Evolutionary conservation across 2,797 vertebrate genomes (phyloP), one percentile per base, ranked within the genome.

Genomic region (Xiphophorus birchmanni): DNA sequence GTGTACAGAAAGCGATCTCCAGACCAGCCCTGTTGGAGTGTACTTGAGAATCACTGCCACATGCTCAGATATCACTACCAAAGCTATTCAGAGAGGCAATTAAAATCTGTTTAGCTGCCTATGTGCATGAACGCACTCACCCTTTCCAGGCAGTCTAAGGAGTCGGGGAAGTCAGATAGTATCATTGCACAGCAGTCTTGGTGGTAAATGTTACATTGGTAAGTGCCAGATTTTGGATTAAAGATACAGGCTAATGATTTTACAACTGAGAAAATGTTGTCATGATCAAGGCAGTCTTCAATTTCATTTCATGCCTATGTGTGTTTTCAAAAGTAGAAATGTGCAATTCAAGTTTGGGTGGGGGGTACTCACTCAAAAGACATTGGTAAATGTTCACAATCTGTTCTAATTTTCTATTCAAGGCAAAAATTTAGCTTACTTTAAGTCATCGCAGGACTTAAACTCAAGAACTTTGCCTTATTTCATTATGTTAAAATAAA

Each of bases 61-160:
- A 92, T 89, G 83, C 90, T 92, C 89, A 83, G 90, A 93, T 94
- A 92, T 94, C 90, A 90, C 90, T 86, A 90, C 88, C 86, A 85
- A 92, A 90, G 91, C 92, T 94, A 94, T 93, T 94, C 84, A 45
- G 87, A 94, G 93, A 88, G 84, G 93, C 93, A 94, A 95, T 95
- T 95, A 94, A 94, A 95, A 93, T 92, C 82, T 90, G 91, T 94
- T 95, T 92, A 94, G 90, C 93, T 90, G 84, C 83, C 89, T 80
- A 90, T 90, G 90, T 90, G 90, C 87, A 90, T 89, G 84, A 90
- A 89, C 26, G 82, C 86, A 76, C 88, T 76, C 89, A 84, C 84
- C 84, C 92, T 88, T 88, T 89, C 86, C 85, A 90, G 82, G 84
- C 85, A 80, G 89, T 91, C 83, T 89, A 84, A 93, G 81, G 87